Conservation (phyloP, 2,797 vertebrate species). For the Crax fasciolata region DNA sequence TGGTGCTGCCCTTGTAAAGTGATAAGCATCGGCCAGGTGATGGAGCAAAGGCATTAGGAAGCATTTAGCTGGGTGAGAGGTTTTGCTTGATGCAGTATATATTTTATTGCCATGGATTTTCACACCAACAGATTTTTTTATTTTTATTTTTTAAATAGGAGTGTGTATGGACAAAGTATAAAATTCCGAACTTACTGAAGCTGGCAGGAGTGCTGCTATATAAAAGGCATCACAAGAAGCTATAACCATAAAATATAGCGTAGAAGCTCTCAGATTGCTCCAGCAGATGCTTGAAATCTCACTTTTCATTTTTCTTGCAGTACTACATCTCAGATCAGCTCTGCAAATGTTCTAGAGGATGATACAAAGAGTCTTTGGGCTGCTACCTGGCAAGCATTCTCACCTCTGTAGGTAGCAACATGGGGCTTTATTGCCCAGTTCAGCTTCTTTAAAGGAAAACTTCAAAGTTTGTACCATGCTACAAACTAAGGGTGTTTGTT, state of each 20-base stretch:
- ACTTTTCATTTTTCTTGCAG: not conserved
- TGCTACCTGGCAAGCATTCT: not conserved
- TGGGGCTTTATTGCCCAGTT: not conserved
- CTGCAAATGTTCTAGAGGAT: not conserved
- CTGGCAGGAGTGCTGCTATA: not conserved
- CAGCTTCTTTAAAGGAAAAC: not conserved
- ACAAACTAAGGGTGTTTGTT: not conserved
- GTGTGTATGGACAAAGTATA: not conserved
- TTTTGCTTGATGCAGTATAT: slow-evolving; percentile 6
- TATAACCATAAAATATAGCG: not conserved
- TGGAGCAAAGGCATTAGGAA: not conserved
- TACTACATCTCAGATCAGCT: not conserved
- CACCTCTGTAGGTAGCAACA: not conserved
- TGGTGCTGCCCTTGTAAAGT: rapidly evolving
- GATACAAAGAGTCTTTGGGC: not conserved
- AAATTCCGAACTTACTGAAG: not conserved
- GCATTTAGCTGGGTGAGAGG: not conserved
- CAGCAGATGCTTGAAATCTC: not conserved
- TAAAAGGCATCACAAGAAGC: not conserved
- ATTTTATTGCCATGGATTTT: slow-evolving; percentile 50
- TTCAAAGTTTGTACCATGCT: not conserved
- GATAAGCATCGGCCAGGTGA: slow-evolving; percentile 28
- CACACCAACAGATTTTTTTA: not conserved
- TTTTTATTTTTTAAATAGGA: not conserved
- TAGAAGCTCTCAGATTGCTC: not conserved